Percentiles rank a stretch among this genome's conserved stretches.
phyloP scores from a whole-genome alignment of 2,888 invertebrate genomes.

The Parnassius glacialis region DNA sequence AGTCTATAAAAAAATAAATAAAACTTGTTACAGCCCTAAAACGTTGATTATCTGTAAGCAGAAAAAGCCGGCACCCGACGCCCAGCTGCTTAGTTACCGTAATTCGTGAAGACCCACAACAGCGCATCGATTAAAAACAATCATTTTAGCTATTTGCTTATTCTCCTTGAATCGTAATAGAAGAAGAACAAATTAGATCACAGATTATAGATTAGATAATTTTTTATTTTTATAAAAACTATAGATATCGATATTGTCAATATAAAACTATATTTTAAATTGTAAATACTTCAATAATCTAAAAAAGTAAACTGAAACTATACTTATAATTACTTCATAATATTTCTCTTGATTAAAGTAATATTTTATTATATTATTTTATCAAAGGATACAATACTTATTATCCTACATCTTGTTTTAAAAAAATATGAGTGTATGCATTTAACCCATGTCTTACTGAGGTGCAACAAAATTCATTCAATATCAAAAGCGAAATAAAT shows the following conservation, averaged over 20 bases:
- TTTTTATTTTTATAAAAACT: no score
- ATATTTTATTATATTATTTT: no score
- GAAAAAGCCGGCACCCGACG: conserved; percentile 7
- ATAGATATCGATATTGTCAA: no score
- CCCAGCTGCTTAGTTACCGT: conserved; percentile 15
- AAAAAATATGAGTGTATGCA: conserved; percentile 29
- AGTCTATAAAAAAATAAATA: conserved; percentile 1
- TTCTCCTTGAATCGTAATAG: background rate
- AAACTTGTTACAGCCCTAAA: conserved; percentile 23
- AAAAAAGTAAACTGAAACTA: no score
- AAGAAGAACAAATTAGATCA: no score
- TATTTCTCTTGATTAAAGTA: no score
- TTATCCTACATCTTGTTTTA: no score
- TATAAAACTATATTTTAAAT: no score
- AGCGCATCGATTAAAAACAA: conserved; percentile 16
- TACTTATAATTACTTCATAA: no score
- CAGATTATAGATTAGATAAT: no score
- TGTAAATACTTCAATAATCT: no score
- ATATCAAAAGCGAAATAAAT: conserved; percentile 65
- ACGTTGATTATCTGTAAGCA: conserved; percentile 18
- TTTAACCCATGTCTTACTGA: conserved; percentile 29
- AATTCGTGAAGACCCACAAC: conserved; percentile 24
- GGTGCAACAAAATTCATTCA: conserved; percentile 49
- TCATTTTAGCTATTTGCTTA: conserved; percentile 14
- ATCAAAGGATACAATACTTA: no score